Conservation (phyloP, 2,888 invertebrate species). For the Eupithecia inturbata region DNA sequence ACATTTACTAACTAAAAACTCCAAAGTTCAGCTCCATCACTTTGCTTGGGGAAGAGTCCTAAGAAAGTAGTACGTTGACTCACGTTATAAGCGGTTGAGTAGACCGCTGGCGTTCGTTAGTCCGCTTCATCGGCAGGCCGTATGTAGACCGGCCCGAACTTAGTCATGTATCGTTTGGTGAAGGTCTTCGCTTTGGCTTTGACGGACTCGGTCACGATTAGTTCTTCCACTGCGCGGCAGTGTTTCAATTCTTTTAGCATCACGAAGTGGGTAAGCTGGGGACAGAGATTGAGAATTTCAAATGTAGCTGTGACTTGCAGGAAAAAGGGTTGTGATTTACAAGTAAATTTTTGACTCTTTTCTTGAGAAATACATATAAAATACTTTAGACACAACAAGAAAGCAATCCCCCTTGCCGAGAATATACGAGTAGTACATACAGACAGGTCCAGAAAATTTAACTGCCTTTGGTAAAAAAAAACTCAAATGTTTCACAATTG, state of each 20-base stretch:
- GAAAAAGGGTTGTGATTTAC: neutral
- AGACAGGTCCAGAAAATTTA: neutral
- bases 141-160: slow-evolving; percentile 93
- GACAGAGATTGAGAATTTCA: neutral
- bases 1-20: neutral
- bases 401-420: neutral
- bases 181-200: slow-evolving; percentile 97
- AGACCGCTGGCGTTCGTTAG: slow-evolving; percentile 52
- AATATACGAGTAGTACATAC: neutral
- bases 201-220: slow-evolving; percentile 95
- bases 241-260: slow-evolving; percentile 97
- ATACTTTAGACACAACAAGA: neutral
- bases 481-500: no score
- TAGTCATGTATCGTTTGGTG: slow-evolving; percentile 97
- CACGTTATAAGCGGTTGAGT: slow-evolving; percentile 19
- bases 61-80: slow-evolving; percentile 18
- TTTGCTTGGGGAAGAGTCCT: slow-evolving; percentile 30
- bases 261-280: slow-evolving; percentile 96
- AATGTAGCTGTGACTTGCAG: neutral
- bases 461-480: no score
- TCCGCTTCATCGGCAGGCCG: slow-evolving; percentile 87
- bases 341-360: no score
- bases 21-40: neutral
- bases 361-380: neutral
- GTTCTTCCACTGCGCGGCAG: slow-evolving; percentile 92